Evolutionary conservation across 2,797 vertebrate species (phyloP).

Genomic region (Sebastes melanostomus): DNA sequence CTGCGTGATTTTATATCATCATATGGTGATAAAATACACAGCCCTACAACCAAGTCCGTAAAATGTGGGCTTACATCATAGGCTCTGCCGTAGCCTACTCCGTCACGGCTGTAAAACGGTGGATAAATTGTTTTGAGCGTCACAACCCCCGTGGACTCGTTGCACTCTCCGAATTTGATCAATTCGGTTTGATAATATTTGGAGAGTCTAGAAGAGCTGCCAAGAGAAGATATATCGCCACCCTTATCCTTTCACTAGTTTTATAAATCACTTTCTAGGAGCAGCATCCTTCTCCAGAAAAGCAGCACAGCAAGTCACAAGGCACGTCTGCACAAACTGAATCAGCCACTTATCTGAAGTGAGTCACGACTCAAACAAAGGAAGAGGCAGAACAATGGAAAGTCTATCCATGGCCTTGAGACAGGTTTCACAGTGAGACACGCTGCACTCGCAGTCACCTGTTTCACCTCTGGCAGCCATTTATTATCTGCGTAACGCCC

Average conservation of each 20-base stretch:
- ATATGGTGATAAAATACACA: no score
- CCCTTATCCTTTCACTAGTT: not conserved
- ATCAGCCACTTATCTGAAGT: constrained; percentile 31
- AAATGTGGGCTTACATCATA: no score
- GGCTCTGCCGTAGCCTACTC: no score
- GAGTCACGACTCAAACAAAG: constrained; percentile 53
- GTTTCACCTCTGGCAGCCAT: constrained; percentile 21
- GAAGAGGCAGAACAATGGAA: constrained; percentile 49
- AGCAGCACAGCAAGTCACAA: constrained; percentile 19
- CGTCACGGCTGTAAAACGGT: not conserved
- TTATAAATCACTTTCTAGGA: not conserved
- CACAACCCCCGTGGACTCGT: not conserved
- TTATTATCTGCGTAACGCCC: constrained; percentile 42
- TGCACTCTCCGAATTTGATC: not conserved
- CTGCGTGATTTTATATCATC: no score
- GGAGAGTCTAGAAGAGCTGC: not conserved
- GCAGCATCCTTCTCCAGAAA: not conserved
- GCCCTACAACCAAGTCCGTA: no score
- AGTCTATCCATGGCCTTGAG: constrained; percentile 32
- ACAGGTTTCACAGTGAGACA: constrained; percentile 43
- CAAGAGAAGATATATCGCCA: not conserved
- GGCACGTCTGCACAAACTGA: constrained; percentile 9
- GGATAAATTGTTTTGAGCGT: not conserved
- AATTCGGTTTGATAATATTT: not conserved
- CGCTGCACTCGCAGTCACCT: constrained; percentile 31